Conservation (phyloP, 1,140 invertebrate genomes). For the Pseudomyrmex flavicornis region DNA sequence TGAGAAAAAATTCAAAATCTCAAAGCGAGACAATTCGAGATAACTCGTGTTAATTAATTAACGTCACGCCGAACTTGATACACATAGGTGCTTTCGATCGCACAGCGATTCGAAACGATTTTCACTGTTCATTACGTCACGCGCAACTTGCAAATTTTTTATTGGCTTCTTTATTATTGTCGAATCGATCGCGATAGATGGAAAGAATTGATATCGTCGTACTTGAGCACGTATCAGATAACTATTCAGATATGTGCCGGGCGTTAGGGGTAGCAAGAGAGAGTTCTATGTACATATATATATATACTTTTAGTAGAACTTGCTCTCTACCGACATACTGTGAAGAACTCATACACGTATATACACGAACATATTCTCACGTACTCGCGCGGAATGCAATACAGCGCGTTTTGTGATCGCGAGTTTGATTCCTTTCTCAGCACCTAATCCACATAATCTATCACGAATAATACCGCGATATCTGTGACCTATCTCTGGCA, state of each 20-base stretch:
- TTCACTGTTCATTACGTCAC: slow-evolving; percentile 60
- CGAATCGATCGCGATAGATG: slow-evolving; percentile 78
- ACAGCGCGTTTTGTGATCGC: slow-evolving; percentile 53
- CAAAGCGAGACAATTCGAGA: neutral
- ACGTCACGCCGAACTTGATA: neutral
- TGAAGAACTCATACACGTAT: neutral
- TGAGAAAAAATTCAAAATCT: neutral
- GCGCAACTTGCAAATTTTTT: slow-evolving; percentile 52
- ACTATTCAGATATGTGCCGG: slow-evolving; percentile 74
- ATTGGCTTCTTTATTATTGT: slow-evolving; percentile 68
- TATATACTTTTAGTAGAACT: slow-evolving; percentile 67
- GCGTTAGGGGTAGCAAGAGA: slow-evolving; percentile 71
- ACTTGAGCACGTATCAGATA: slow-evolving; percentile 79
- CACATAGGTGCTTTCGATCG: neutral
- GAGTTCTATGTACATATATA: slow-evolving; percentile 74
- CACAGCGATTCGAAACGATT: slow-evolving; percentile 30
- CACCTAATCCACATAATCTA: slow-evolving; percentile 38
- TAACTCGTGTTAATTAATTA: slow-evolving; percentile 17
- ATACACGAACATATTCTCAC: slow-evolving; percentile 29
- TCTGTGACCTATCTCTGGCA: neutral
- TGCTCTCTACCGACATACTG: slow-evolving; percentile 46
- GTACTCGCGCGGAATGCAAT: slow-evolving; percentile 69
- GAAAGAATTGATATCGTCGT: slow-evolving; percentile 75
- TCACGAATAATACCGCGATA: slow-evolving; percentile 14
- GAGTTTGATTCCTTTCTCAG: slow-evolving; percentile 42